A percentile compares a stretch with the other conserved stretches of the same genome.
phyloP scores from a whole-genome alignment of 1,140 invertebrate genomes.

The Bombus waltoni region DNA sequence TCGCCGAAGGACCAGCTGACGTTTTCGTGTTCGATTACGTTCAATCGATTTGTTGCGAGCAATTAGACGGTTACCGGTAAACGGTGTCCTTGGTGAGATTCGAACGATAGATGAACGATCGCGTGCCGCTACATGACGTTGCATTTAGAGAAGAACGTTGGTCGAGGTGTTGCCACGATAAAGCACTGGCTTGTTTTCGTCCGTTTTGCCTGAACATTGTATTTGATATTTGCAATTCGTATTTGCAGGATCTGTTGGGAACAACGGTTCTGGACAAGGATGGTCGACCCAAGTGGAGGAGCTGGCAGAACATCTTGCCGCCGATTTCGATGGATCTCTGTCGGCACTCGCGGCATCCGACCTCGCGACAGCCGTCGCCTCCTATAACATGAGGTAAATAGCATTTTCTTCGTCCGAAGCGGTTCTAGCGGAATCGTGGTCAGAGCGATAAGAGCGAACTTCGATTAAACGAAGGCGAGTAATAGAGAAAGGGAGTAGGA shows the following conservation, averaged over 20 bases:
- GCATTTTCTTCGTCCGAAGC: neutral
- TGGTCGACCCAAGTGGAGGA: conserved; percentile 84
- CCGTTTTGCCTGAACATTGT: neutral
- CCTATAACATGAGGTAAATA: conserved; percentile 90
- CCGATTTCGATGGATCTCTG: conserved; percentile 90
- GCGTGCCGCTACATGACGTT: neutral
- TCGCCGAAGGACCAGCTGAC: too few relatives aligned
- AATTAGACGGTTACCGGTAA: too few relatives aligned
- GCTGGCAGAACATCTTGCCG: conserved; percentile 88
- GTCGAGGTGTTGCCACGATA: neutral
- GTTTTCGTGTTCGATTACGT: too few relatives aligned
- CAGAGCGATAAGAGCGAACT: neutral
- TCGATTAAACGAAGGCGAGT: neutral
- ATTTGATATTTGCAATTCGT: too few relatives aligned
- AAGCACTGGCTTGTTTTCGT: neutral
- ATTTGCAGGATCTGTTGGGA: conserved; percentile 72
- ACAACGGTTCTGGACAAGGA: conserved; percentile 77
- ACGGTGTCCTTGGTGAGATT: too few relatives aligned
- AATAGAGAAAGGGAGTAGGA: too few relatives aligned
- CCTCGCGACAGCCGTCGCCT: conserved; percentile 85
- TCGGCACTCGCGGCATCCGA: conserved; percentile 89
- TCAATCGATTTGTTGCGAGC: too few relatives aligned
- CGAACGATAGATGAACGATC: too few relatives aligned
- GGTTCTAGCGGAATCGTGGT: neutral
- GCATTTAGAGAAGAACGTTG: neutral